Evolutionary conservation across 2,113 vertebrate genomes (phyloP), one percentile per base, ranked within the genome.

Genomic region (Tachuris rubrigastra): DNA sequence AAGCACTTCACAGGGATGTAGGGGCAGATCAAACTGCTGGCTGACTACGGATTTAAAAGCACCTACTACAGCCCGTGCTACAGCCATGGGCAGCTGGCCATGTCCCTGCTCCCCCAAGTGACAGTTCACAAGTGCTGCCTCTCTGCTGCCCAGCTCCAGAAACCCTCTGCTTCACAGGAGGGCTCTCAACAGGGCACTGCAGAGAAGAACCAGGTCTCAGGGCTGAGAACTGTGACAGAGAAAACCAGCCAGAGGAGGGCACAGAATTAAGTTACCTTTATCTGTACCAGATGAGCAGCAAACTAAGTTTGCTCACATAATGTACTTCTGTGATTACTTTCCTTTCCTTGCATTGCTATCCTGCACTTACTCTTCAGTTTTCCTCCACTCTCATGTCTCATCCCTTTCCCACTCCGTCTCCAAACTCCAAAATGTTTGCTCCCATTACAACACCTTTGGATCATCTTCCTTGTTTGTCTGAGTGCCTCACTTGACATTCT

Each of bases 391-490:
- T 78, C 63, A 5, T 5, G 39, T 72, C 91, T 77, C 81, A 62
- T 10, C 68, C 88, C 68, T 50, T 68, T 75, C 71, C 75, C 53
- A 89, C 82, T 41, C 33, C 49, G 35, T 17, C 72, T 86, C 65
- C 37, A 58, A 71, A 20, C 47, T 67, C 50, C 53, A 33, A 66
- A 84, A 55, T 3, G 6, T 20, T 44, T 49, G 24, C 15, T 94
- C 28, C 84, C 12, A 5, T 17, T 46, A 47, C 41, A 71, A 28
- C 23, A 66, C 3, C 42, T 53, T 28, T 19, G 10, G 7, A 52
- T 75, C 6, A 1, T 12, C 23, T n/a, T 77, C 30, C 37, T 59
- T 42, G 67, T 42, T 27, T 0, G 0, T 20, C 56, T 0, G 0
- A 82, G 74, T 23, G 49, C 41, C 49, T 83, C 39, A 20, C 24